Evolutionary conservation across 2,797 vertebrate species (phyloP), one percentile per base, ranked within the genome.

Genomic region (Lerista edwardsae): DNA sequence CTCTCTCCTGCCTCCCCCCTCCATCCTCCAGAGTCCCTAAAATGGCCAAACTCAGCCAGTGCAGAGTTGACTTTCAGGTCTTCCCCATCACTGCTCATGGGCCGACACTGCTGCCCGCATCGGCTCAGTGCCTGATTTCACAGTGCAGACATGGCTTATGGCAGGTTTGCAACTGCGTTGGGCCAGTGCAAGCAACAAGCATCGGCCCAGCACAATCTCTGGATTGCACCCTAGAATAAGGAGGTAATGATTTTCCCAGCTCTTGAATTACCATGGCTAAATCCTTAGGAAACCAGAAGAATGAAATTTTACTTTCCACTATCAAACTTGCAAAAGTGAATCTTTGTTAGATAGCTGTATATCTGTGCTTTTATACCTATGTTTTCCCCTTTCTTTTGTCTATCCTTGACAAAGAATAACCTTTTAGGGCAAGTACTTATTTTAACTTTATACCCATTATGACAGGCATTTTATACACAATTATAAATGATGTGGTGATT

Each of bases 211-310:
- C n/a, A n/a, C n/a, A n/a, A n/a, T n/a, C n/a, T n/a, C n/a, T n/a
- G n/a, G n/a, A n/a, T n/a, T n/a, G n/a, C n/a, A n/a, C n/a, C n/a
- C n/a, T n/a, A 84, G 72, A 10, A 44, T 61, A n/a, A 57, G 74
- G 88, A 76, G 29, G 51, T 55, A 19, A 19, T 17, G 41, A 47
- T 2, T 31, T 41, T 79, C 17, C 5, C n/a, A 5, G 19, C 51
- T 36, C 80, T 59, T 39, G 27, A 21, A 71, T 19, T 88, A 34
- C 51, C 74, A 17, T 88, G 59, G 85, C 11, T 79, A 51, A 75
- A 77, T 91, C 87, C 23, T 57, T 57, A 34, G 27, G 62, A 17
- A 51, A 51, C 29, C n/a, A 12, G 47, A 65, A 67, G 65, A 36
- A 27, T 62, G 11, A 21, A n/a, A 73, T 23, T 44, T 80, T 31